Base-by-base conservation (phyloP, 53 echinoderm and acorn worm species). In the Pentamera pediparva region DNA sequence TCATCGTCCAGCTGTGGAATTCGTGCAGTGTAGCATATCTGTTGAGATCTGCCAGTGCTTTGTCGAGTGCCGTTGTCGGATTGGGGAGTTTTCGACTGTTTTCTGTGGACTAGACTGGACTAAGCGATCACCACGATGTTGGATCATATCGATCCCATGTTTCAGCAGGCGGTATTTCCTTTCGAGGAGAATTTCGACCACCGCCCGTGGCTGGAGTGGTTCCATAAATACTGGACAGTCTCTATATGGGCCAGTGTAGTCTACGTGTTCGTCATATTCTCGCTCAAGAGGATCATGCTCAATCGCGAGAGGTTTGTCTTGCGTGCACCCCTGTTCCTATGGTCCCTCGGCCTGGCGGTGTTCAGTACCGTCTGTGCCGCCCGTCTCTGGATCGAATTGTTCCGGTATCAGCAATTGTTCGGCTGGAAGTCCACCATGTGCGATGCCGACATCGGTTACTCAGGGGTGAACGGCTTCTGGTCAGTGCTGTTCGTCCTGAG, bases 391-490 rank as follows among this genome's bases (percentile, higher is more conserved):
- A 76, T 78, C 43, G 88, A 96, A 59, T 79, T 83, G 32, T 25
- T 91, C 34, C 50, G 33, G 21, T 91, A 79, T 62, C 52, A 78
- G 25, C 48, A 36, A 35, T 53, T 75, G 12, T 88, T 85, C 60
- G 96, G 91, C 32, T 88, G 82, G 69, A 96, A 83, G 67, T 78
- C 80, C 4, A 82, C 96, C 50, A 96, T 96, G 85, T 96, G 96
- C 54, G 91, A 88, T 36, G 79, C 60, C 10, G 41, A 75, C n/a
- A 82, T 79, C 7, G 80, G 90, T 4, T 91, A 91, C 75, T 78
- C 82, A 1, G 96, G 96, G n/a, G 85, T 96, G 50, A 96, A 87
- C 39, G 96, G 96, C 35, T 96, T 91, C 54, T 96, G 96, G 96
- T 81, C 96, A 1, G 52, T 87, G 21, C 48, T 90, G 30, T 96